These are phyloP conservation scores for Nycticryphes semicollaris DNA, from an alignment of 2,113 vertebrate genomes.

Conservation along the genomic window DNA sequence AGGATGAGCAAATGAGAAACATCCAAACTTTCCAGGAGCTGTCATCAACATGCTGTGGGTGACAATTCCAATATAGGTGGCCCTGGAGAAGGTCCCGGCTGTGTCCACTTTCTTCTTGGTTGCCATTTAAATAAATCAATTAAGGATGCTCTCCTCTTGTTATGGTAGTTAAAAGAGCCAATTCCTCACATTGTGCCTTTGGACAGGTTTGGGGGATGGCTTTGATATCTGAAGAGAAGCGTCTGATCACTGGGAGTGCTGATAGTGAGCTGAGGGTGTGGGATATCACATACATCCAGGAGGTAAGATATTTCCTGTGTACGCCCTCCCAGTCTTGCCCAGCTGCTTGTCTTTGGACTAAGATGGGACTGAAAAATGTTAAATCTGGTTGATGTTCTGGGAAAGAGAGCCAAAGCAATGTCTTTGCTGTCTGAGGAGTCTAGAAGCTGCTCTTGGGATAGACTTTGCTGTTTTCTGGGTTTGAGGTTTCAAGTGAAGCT, in stretches of 20 bases:
- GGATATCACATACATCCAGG: conserved; percentile 81
- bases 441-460: neutral
- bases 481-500: neutral
- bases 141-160: neutral
- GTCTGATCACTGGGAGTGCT: conserved; percentile 88
- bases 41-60: neutral
- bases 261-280: conserved; percentile 96
- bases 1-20: neutral
- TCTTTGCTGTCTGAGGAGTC: neutral
- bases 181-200: neutral
- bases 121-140: neutral
- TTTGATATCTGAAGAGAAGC: conserved; percentile 83
- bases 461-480: neutral
- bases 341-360: neutral
- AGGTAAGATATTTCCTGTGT: conserved; percentile 32
- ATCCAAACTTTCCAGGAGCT: neutral
- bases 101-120: neutral
- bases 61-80: neutral
- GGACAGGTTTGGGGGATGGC: conserved; percentile 91
- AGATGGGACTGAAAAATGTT: neutral
- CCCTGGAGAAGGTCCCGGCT: neutral
- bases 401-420: neutral
- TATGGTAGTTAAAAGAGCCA: neutral
- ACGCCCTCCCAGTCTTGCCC: neutral
- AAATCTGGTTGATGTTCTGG: neutral